Evolutionary conservation across 1,140 invertebrate species (phyloP).

Genomic region (Cyclargus thomasi): DNA sequence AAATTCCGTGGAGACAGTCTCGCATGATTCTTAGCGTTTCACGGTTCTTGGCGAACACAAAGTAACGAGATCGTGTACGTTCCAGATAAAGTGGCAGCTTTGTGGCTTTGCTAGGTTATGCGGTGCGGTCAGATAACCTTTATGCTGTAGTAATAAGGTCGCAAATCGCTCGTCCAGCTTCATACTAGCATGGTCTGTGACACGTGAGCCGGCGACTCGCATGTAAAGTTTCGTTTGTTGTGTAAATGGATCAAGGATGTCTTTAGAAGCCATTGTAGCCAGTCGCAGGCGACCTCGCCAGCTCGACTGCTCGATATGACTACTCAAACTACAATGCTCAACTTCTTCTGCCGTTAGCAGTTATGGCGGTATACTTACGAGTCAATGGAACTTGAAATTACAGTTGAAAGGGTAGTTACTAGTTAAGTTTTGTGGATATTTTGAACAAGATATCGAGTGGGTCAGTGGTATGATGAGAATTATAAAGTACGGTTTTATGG

Average conservation of each 20-base stretch:
- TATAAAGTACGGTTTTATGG: too few relatives aligned
- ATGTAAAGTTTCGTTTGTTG: constrained; percentile 15
- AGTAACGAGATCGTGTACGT: constrained; percentile 15
- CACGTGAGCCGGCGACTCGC: constrained; percentile 11
- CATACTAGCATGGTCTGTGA: not conserved
- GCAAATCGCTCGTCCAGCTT: not conserved
- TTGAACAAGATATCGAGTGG: too few relatives aligned
- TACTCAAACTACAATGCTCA: constrained; percentile 7
- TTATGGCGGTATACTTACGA: not conserved
- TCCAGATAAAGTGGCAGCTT: constrained; percentile 15
- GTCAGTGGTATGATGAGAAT: not conserved
- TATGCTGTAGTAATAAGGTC: not conserved
- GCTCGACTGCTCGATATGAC: not conserved
- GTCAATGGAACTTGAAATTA: not conserved
- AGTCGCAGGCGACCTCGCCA: constrained; percentile 7
- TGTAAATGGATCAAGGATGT: constrained; percentile 16
- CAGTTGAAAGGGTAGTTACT: not conserved
- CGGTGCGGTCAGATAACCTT: not conserved
- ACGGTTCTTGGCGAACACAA: constrained; percentile 14
- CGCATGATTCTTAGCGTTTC: not conserved
- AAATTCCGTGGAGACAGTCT: not conserved
- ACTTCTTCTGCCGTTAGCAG: not conserved
- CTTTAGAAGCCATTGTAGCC: constrained; percentile 14
- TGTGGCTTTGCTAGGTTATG: not conserved
- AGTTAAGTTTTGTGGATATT: not conserved